Conservation (phyloP, 2,888 invertebrate genomes). For the Tortricodes alternella region DNA sequence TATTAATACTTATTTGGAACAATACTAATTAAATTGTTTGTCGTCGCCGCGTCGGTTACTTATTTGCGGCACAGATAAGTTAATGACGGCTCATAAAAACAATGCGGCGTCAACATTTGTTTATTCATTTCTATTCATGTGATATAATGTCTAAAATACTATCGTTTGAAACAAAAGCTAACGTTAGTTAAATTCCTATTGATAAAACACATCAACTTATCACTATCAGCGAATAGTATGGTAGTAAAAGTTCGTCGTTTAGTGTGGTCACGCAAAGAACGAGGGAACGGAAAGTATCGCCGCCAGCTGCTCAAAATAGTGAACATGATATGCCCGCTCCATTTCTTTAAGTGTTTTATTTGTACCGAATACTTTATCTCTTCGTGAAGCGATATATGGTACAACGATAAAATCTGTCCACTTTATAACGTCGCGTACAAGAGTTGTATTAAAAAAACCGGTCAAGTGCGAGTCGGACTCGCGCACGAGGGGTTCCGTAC, state of each 20-base stretch:
- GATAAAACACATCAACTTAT: slow-evolving; percentile 28
- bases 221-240: slow-evolving; percentile 15
- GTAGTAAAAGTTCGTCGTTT: slow-evolving; percentile 24
- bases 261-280: slow-evolving; percentile 23
- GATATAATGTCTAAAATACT: too few relatives aligned
- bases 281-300: slow-evolving; percentile 17
- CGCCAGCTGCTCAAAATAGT: slow-evolving; percentile 29
- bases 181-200: slow-evolving; percentile 8
- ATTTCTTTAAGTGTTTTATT: slow-evolving; percentile 26
- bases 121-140: too few relatives aligned
- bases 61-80: too few relatives aligned
- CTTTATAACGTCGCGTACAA: neutral
- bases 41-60: too few relatives aligned
- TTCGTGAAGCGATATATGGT: neutral
- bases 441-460: neutral
- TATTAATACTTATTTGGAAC: too few relatives aligned
- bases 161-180: neutral
- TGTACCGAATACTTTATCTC: slow-evolving; percentile 20
- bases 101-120: too few relatives aligned
- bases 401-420: neutral
- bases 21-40: too few relatives aligned
- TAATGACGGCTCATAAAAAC: too few relatives aligned
- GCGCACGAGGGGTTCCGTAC: too few relatives aligned
- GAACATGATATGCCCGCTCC: slow-evolving; percentile 28
- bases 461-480: too few relatives aligned